Base-by-base conservation (phyloP, 2,113 vertebrate genomes). In the Onychostoma macrolepis region DNA sequence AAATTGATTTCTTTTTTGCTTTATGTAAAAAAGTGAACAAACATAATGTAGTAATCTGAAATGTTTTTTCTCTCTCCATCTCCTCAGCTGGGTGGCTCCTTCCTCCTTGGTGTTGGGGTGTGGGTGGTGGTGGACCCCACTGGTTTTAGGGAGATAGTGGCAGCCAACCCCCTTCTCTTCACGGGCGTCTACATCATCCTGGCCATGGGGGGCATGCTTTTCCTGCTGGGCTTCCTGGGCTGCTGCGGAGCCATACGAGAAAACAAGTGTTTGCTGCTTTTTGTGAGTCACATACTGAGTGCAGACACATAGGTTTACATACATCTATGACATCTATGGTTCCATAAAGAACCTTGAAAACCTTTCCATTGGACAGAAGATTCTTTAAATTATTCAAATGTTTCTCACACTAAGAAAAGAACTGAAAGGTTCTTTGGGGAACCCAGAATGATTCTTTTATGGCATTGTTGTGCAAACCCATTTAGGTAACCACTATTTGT, bases 111-210 rank as follows among this genome's bases (percentile, higher is more conserved):
- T 82, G 90, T 98, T 0, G 97, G 97, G 33, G 96, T 97, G 90
- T 99, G 98, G 98, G 97, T 99, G 88, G 92, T 99, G 38, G 97
- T 98, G 93, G 97, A 99, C 91, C 97, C 97, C 76, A 97, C 96
- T 0, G 97, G 97, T 56, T 98, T 99, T 89, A 95, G 97, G 90
- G 97, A 99, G 95, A 97, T 99, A 0, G 96, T 99, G 88, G 97
- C 96, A 1, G 95, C 96, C 88, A 97, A 98, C 90, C 97, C 98
- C 0, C 91, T 99, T 90, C 95, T 99, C 65, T 96, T 97, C 95
- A 97, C 96, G 0, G 97, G 97, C 0, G 96, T 96, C 0, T 99
- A 98, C 95, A 95, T 97, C 93, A 94, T 98, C 92, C 94, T 99
- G 95, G 97, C 96, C 24, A 96, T 99, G 97, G 98, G 98, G 9